Evolutionary conservation across 2,888 invertebrate species (phyloP).

Genomic region (Latrodectus elegans): DNA sequence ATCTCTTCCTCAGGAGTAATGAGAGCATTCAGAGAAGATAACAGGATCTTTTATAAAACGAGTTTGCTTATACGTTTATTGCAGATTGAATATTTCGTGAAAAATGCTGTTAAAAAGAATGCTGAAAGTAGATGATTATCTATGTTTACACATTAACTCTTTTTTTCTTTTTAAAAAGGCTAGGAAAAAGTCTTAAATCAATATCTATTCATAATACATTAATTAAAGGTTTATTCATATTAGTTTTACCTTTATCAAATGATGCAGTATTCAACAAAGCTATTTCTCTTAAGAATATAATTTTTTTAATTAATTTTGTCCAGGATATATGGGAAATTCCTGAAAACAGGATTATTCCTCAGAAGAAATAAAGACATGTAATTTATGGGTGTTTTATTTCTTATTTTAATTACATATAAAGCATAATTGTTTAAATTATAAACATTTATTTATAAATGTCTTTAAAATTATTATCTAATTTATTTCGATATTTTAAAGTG

Average conservation of each 20-base stretch:
- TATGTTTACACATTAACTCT: constrained; percentile 16
- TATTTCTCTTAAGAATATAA: background rate
- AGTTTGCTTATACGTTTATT: background rate
- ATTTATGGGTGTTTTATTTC: background rate
- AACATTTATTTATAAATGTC: no score
- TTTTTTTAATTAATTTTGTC: background rate
- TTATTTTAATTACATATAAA: no score
- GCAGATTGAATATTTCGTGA: constrained; percentile 9
- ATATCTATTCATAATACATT: constrained; percentile 5
- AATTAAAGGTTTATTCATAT: constrained; percentile 6
- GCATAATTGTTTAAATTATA: no score
- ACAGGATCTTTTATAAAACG: background rate
- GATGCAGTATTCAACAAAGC: constrained; percentile 12
- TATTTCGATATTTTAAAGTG: no score
- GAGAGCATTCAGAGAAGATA: constrained; percentile 8
- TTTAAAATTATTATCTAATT: no score
- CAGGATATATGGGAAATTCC: background rate
- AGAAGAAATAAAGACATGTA: background rate
- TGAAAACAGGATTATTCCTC: background rate
- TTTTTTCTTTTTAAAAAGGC: background rate
- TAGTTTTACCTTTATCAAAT: constrained; percentile 39
- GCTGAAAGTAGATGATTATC: constrained; percentile 29
- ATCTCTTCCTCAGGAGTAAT: background rate
- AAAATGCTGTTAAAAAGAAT: background rate
- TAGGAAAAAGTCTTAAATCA: constrained; percentile 35